A percentile compares a stretch with the other conserved stretches of the same genome.
phyloP scores from a whole-genome alignment of 2,113 vertebrate species.

The Cephalophus harveyi region DNA sequence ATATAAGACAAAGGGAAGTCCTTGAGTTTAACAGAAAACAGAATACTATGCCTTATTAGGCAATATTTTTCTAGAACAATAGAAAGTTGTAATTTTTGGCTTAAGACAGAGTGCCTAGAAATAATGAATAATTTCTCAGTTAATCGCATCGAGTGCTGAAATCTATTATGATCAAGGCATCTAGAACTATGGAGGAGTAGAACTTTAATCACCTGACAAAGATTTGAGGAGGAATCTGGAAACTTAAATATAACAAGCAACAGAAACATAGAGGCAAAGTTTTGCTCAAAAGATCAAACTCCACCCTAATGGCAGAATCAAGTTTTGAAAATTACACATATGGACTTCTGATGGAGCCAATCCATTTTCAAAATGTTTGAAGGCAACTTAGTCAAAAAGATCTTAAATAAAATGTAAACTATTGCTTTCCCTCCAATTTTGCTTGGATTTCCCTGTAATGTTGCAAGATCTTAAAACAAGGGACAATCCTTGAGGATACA shows the following conservation, averaged over 20 bases:
- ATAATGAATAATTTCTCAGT: not conserved
- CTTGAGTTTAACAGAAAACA: not conserved
- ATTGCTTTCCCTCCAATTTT: not conserved
- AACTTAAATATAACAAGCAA: not conserved
- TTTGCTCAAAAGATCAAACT: not conserved
- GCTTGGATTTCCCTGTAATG: not conserved
- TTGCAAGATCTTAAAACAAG: not conserved
- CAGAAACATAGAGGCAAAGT: not conserved
- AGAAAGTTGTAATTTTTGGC: not conserved
- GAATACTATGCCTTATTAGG: not conserved
- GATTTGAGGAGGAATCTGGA: not conserved
- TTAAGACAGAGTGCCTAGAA: constrained; percentile 7
- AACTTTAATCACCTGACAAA: not conserved
- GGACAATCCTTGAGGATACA: not conserved
- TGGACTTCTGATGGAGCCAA: not conserved
- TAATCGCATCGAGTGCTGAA: not conserved
- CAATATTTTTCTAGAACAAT: not conserved
- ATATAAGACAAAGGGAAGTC: not conserved
- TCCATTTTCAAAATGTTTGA: not conserved
- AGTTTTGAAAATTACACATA: not conserved
- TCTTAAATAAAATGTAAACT: not conserved
- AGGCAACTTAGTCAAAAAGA: not conserved
- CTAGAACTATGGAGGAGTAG: not conserved
- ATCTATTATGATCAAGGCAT: not conserved
- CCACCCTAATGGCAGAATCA: not conserved